Base-by-base conservation (phyloP, 2,888 invertebrate species). In the Pemphredon lugubris region DNA sequence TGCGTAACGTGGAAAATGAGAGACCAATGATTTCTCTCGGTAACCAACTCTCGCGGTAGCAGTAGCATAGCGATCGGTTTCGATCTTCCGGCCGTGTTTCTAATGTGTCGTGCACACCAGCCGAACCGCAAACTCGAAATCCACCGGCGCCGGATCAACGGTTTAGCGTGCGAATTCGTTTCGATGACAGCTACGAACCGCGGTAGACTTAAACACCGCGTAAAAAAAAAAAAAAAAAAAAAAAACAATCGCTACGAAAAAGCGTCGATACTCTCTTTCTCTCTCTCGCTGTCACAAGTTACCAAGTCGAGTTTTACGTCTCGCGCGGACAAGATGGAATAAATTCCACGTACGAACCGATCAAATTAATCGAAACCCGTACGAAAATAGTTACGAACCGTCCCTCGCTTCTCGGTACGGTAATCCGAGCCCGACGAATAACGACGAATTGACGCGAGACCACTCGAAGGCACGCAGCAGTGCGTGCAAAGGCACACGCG, bases 71-170 rank as follows among this genome's bases (percentile, higher is more conserved):
- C 59, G 75, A 66, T 76, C 74, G 64, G 76, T 75, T 81, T 79
- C 68, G 72, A 58, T 72, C 75, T 77, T 75, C 72, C 72, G 64
- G 67, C 68, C 71, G 51, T 66, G 69, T 77, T 81, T 77, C 75
- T 77, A 79, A 73, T 67, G 54, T 73, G 67, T 72, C 69, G 76
- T 64, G 61, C 67, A 69, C 77, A 47, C 67, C 60, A 18, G 42
- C 48, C 42, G 11, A 48, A 79, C 80, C 80, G 71, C 81, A 78
- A 65, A 59, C 58, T 75, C 53, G 75, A 71, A 75, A 75, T 75
- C 70, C 54, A 66, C 47, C 63, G 65, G 59, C 50, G 26, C 55
- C 47, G 37, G 63, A 64, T 73, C 59, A 51, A 45, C 53, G 61
- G 53, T 23, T 44, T 37, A n/a, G 34, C 26, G 30, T 50, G 34